These are phyloP conservation scores for Craniophora ligustri DNA, from an alignment of 2,888 invertebrate genomes.

Conservation along the genomic window DNA sequence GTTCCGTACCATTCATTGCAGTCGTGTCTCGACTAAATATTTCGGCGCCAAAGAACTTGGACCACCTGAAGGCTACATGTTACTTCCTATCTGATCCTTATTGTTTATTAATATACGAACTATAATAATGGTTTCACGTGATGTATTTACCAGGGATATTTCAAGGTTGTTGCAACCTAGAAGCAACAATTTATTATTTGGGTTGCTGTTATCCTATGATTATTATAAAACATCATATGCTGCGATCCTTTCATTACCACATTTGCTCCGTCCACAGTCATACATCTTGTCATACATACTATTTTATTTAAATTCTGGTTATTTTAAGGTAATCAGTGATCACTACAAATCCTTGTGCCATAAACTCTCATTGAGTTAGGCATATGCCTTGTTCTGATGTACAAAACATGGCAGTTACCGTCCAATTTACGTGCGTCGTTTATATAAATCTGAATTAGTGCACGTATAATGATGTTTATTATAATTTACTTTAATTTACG, in stretches of 20 bases:
- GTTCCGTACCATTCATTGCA: slow-evolving; percentile 19
- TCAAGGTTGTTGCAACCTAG: too few species aligned
- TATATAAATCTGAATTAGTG: slow-evolving; percentile 27
- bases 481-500: slow-evolving; percentile 7
- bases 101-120: neutral
- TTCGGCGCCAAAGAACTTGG: slow-evolving; percentile 26
- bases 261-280: too few species aligned
- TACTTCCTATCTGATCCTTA: slow-evolving; percentile 25
- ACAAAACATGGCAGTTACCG: slow-evolving; percentile 23
- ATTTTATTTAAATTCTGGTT: too few species aligned
- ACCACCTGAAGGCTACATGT: slow-evolving; percentile 7
- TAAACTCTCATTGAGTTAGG: neutral
- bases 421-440: slow-evolving; percentile 15
- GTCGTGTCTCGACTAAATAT: slow-evolving; percentile 38
- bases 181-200: too few species aligned
- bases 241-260: too few species aligned
- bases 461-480: slow-evolving; percentile 21
- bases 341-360: slow-evolving; percentile 23
- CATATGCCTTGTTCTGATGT: slow-evolving; percentile 11
- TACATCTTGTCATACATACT: too few species aligned
- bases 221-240: too few species aligned
- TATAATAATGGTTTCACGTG: too few species aligned
- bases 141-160: too few species aligned
- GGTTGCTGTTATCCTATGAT: too few species aligned
- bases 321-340: slow-evolving; percentile 7